Evolutionary conservation across 2,797 vertebrate species (phyloP).

Genomic region (Tiaroga cobitis): DNA sequence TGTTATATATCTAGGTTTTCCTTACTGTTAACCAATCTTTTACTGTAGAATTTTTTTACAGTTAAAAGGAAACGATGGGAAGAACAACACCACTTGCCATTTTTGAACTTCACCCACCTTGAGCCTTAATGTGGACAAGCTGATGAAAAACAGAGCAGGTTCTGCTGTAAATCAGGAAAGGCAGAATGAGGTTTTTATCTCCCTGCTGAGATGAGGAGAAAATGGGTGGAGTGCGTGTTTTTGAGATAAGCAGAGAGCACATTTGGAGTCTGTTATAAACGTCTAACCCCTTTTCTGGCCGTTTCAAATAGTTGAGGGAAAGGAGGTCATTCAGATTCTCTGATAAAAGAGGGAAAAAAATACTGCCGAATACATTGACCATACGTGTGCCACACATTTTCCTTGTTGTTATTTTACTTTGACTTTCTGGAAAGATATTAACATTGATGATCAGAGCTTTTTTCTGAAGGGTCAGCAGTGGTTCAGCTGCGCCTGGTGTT

Average conservation of each 20-base stretch:
- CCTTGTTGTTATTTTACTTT: neutral
- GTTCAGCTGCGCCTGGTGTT: neutral
- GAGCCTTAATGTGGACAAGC: neutral
- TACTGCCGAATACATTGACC: neutral
- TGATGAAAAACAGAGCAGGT: neutral
- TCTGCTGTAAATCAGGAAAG: neutral
- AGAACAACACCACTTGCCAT: neutral
- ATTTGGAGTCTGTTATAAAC: neutral
- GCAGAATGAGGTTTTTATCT: constrained; percentile 23
- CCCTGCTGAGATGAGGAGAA: neutral
- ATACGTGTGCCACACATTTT: neutral
- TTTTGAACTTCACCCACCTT: neutral
- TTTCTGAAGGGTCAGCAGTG: neutral
- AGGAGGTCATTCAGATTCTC: neutral
- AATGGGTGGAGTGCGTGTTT: constrained; percentile 40
- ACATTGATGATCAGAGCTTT: neutral
- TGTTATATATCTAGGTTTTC: neutral
- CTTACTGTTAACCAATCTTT: neutral
- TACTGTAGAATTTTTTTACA: neutral
- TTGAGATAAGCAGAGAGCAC: constrained; percentile 31
- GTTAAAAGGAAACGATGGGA: neutral
- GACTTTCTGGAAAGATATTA: neutral
- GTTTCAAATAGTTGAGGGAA: neutral
- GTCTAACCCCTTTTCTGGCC: neutral
- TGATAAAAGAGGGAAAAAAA: neutral